Percentiles rank a stretch among this genome's conserved stretches.
Evolutionary conservation across 1,140 invertebrate species (phyloP).

Genomic region (Danaus plexippus): DNA sequence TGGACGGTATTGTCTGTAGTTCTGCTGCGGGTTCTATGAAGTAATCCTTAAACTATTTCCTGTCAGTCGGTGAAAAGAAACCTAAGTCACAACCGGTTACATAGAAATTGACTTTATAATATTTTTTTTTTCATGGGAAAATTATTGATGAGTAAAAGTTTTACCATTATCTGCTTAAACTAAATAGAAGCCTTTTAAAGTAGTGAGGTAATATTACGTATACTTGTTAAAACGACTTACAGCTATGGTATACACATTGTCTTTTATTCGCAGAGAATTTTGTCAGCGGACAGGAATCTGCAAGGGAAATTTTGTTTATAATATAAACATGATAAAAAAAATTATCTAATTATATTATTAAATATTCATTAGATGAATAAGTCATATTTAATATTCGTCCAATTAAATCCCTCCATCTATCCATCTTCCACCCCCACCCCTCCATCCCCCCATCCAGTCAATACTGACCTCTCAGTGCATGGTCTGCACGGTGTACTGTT

Average conservation of each 20-base stretch:
- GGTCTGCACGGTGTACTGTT: constrained; percentile 35
- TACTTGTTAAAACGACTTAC: constrained; percentile 53
- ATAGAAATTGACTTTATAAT: constrained; percentile 32
- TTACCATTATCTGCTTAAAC: constrained; percentile 6
- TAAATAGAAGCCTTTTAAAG: constrained; percentile 32
- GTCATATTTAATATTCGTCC: too few species aligned
- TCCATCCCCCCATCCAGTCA: too few species aligned
- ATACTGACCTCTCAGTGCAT: constrained; percentile 38
- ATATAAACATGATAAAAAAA: too few species aligned
- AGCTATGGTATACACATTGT: constrained; percentile 58
- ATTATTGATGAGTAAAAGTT: constrained; percentile 18
- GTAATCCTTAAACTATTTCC: constrained; percentile 35
- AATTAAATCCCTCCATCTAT: too few species aligned
- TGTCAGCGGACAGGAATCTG: constrained; percentile 13
- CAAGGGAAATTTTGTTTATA: too few species aligned
- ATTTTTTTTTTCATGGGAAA: constrained; percentile 11
- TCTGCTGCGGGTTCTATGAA: constrained; percentile 32
- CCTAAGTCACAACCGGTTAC: constrained; percentile 41
- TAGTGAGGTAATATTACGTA: constrained; percentile 70
- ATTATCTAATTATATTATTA: too few species aligned
- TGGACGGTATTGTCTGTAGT: constrained; percentile 63
- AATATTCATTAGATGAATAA: too few species aligned
- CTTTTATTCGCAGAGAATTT: constrained; percentile 35
- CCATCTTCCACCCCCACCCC: too few species aligned
- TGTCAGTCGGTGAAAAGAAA: constrained; percentile 33